A percentile compares a stretch with the other conserved stretches of the same genome.
Evolutionary conservation across 2,797 vertebrate species (phyloP).

Genomic region (Numenius phaeopus): DNA sequence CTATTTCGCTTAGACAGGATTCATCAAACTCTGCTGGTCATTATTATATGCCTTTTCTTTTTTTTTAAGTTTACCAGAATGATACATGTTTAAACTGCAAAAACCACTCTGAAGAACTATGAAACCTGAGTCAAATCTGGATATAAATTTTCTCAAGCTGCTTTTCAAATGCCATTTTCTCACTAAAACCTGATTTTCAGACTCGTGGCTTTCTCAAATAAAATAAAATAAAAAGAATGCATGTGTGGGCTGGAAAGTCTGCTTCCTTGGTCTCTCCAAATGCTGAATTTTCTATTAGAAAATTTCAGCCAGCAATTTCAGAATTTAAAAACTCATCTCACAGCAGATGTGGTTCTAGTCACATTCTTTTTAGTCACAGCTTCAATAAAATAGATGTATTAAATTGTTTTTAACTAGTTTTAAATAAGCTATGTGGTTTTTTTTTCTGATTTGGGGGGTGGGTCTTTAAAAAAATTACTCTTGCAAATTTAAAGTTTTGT

Average conservation of each 20-base stretch:
- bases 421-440: background rate
- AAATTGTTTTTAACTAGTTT: background rate
- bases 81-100: background rate
- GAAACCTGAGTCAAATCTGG: background rate
- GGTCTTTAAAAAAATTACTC: background rate
- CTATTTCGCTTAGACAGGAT: background rate
- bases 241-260: background rate
- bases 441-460: background rate
- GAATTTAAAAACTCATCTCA: background rate
- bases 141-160: background rate
- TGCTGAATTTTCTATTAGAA: slow-evolving; percentile 2
- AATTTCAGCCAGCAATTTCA: slow-evolving; percentile 10
- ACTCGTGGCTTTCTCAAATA: background rate
- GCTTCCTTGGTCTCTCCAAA: background rate
- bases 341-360: background rate
- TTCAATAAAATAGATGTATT: background rate
- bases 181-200: slow-evolving; percentile 6
- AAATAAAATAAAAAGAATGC: background rate
- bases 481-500: background rate
- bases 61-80: background rate
- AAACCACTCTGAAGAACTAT: background rate
- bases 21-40: background rate
- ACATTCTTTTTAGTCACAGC: background rate
- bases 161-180: background rate
- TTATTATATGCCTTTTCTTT: background rate